phyloP scores from a whole-genome alignment of 2,888 invertebrate genomes.

The Parochlus steinenii region DNA sequence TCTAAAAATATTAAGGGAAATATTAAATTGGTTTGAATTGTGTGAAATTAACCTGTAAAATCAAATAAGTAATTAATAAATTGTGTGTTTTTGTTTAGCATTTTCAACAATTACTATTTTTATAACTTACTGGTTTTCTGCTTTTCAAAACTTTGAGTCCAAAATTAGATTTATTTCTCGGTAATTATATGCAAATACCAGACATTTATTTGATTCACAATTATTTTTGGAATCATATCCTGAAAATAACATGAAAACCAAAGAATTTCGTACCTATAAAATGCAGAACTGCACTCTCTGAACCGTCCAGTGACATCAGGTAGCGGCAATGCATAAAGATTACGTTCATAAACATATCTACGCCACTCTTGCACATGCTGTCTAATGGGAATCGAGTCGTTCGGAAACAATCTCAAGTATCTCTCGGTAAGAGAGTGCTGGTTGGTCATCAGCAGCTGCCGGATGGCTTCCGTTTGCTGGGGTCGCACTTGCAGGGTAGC shows the following conservation, averaged over 20 bases:
- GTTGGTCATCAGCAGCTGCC: conserved; percentile 2
- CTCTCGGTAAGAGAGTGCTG: too few species aligned
- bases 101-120: too few species aligned
- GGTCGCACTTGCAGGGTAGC: conserved; percentile 6
- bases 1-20: conserved; percentile 35
- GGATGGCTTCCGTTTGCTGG: conserved; percentile 8
- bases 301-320: conserved; percentile 52
- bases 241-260: too few species aligned
- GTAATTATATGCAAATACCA: too few species aligned
- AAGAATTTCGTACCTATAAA: conserved; percentile 44
- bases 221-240: background rate
- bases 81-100: too few species aligned
- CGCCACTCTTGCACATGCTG: conserved; percentile 32
- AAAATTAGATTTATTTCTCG: too few species aligned
- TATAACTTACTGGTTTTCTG: too few species aligned
- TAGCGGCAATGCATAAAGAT: conserved; percentile 55
- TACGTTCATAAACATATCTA: conserved; percentile 55
- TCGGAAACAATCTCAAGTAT: conserved; percentile 14
- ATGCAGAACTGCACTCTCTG: conserved; percentile 56
- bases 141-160: too few species aligned
- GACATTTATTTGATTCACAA: too few species aligned
- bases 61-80: too few species aligned
- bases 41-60: background rate
- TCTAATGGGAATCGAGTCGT: conserved; percentile 15
- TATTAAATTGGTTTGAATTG: conserved; percentile 4